A percentile compares a stretch with the other conserved stretches of the same genome.
phyloP scores from a whole-genome alignment of 1,140 invertebrate species.

The Brachionus angularis region DNA sequence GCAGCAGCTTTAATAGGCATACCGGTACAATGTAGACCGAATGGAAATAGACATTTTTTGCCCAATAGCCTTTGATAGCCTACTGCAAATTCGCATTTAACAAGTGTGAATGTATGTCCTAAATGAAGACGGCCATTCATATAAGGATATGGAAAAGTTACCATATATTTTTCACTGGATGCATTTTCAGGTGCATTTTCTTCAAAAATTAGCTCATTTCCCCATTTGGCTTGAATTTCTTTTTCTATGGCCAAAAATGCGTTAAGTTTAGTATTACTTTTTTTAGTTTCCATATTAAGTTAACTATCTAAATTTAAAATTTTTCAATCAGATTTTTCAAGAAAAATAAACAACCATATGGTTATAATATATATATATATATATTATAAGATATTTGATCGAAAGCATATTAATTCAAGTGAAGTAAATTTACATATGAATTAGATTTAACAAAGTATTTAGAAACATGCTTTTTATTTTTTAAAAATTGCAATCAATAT shows the following conservation, averaged over 20 bases:
- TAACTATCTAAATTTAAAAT: slow-evolving; percentile 5
- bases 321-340: background rate
- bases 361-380: no score
- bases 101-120: slow-evolving; percentile 93
- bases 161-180: slow-evolving; percentile 73
- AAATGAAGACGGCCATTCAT: slow-evolving; percentile 98
- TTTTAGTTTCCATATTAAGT: background rate
- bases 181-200: slow-evolving; percentile 67
- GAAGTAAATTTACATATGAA: no score
- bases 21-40: slow-evolving; percentile 97
- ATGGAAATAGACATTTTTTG: slow-evolving; percentile 87
- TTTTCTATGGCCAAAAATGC: slow-evolving; percentile 81
- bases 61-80: slow-evolving; percentile 85
- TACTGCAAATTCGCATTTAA: slow-evolving; percentile 92
- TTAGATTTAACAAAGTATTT: no score
- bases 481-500: background rate
- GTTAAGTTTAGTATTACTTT: slow-evolving; percentile 67
- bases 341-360: background rate
- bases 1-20: slow-evolving; percentile 66
- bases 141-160: slow-evolving; percentile 95
- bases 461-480: slow-evolving; percentile 2
- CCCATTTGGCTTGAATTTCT: slow-evolving; percentile 75
- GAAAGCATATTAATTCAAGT: no score
- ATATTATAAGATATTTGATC: no score
- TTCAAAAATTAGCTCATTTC: slow-evolving; percentile 72